Conservation (phyloP, 2,797 vertebrate species). For the Diplodus puntazzo region DNA sequence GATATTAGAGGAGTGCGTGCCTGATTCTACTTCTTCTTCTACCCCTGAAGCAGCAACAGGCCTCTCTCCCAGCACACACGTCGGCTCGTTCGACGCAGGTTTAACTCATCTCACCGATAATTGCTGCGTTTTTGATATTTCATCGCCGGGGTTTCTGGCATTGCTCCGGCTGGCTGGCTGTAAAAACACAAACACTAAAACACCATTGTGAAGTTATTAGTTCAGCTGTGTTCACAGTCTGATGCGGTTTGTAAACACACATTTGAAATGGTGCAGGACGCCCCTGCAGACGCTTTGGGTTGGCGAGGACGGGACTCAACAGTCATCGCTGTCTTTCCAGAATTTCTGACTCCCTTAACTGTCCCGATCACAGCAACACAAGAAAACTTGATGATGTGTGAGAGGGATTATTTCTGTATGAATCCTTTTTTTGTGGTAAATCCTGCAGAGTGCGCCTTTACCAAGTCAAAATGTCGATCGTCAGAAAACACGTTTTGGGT, state of each 20-base stretch:
- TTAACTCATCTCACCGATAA: background rate
- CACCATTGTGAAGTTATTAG: background rate
- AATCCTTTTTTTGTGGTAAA: too few relatives aligned
- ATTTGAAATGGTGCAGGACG: too few relatives aligned
- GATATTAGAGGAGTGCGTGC: background rate
- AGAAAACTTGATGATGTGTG: too few relatives aligned
- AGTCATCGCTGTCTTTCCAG: too few relatives aligned
- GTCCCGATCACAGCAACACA: too few relatives aligned
- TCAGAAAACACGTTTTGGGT: background rate
- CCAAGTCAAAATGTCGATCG: background rate
- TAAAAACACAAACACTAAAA: background rate
- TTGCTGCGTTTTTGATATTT: conserved; percentile 4
- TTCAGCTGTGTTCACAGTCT: background rate
- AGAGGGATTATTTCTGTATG: too few relatives aligned
- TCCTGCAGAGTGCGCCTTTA: too few relatives aligned
- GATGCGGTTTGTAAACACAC: too few relatives aligned
- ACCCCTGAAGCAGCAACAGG: background rate
- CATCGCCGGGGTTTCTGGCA: background rate
- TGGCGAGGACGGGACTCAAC: too few relatives aligned
- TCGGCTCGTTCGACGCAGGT: background rate
- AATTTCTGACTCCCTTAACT: too few relatives aligned
- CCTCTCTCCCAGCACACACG: background rate
- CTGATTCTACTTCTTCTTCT: background rate
- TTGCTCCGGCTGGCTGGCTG: background rate
- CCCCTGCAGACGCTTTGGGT: too few relatives aligned